phyloP scores from a whole-genome alignment of 2,888 invertebrate genomes.

The Ochropleura plecta region DNA sequence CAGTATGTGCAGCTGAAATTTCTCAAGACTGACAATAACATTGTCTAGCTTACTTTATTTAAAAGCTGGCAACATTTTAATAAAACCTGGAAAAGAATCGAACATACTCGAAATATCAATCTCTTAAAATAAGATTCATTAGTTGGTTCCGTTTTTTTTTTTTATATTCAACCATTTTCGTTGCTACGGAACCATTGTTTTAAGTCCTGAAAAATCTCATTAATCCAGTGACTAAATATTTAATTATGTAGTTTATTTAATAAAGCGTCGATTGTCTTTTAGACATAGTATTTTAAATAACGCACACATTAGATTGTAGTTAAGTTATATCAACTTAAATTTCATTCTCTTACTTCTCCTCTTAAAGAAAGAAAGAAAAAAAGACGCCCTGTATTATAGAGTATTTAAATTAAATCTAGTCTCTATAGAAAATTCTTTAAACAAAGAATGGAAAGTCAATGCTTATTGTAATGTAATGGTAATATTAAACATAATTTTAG shows the following conservation, averaged over 20 bases:
- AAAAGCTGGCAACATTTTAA: background rate
- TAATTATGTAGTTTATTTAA: background rate
- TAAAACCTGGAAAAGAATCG: background rate
- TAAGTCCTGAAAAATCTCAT: background rate
- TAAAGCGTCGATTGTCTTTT: too few relatives aligned
- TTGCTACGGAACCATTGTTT: background rate
- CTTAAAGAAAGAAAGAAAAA: background rate
- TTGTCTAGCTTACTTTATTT: background rate
- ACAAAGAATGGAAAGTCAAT: background rate
- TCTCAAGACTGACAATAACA: background rate
- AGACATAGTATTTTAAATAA: background rate
- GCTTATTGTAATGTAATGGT: background rate
- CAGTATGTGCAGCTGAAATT: background rate
- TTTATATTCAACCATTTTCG: background rate
- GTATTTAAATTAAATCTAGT: background rate
- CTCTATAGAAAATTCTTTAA: background rate
- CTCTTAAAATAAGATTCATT: background rate
- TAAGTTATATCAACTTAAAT: background rate
- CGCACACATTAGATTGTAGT: background rate
- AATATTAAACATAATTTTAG: background rate
- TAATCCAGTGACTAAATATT: background rate
- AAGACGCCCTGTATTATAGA: background rate
- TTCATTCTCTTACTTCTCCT: background rate
- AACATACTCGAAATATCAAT: constrained; percentile 1
- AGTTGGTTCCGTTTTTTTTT: too few relatives aligned